Evolutionary conservation across 2,888 invertebrate genomes (phyloP), one percentile per base, ranked within the genome.

Genomic region (Hedychridium roseum): DNA sequence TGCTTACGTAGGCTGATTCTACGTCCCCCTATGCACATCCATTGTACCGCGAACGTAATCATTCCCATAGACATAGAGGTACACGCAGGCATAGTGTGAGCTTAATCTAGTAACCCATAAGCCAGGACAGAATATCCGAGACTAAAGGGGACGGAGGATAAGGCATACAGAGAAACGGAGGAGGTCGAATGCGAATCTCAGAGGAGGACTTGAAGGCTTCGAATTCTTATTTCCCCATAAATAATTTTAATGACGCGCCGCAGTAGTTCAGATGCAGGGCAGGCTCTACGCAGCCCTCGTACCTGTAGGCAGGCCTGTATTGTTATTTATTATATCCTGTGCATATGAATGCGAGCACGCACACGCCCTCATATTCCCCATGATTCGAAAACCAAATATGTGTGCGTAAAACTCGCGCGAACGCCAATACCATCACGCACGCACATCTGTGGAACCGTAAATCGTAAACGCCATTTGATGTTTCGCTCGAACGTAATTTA

Each of bases 201-300:
- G 45, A 53, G 51, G 56, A 60, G 52, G 64, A 64, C 58, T 64
- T 55, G 57, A 63, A 66, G 62, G 63, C 62, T 64, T 66, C 60
- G 66, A 66, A 71, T 73, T 71, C 74, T 73, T 71, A 73, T 73
- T 73, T 73, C 58, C 59, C 67, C 74, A 73, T 74, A 74, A 74
- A 74, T 74, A 73, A 74, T 71, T 73, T 73, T 73, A 74, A 73
- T 73, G 74, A 73, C 74, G 68, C 68, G 59, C 66, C 64, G 61
- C 70, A 68, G 70, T 70, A 67, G 70, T 66, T 68, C 58, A 62
- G 64, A 65, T 64, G 71, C 64, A 64, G 66, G 66, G 57, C 53
- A 63, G 43, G 62, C 61, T 60, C 54, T 57, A 51, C 52, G 55
- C 57, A 49, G 41, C 35, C 55, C 59, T 50, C 52, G 55, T 65